These are phyloP conservation scores for Ochropacha duplaris DNA, from an alignment of 2,888 invertebrate species.

Conservation along the genomic window DNA sequence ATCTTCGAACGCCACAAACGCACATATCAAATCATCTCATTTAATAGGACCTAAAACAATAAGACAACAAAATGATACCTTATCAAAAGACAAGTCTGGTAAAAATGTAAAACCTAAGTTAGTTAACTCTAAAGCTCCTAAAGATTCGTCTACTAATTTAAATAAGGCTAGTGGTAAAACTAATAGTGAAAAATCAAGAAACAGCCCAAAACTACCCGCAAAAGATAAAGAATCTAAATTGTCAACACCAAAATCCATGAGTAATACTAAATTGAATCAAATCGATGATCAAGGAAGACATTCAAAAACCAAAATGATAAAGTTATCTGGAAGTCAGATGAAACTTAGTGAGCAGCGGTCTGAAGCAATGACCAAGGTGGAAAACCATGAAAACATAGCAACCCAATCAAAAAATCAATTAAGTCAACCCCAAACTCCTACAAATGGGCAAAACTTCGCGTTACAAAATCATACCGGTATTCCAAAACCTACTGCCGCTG, in stretches of 20 bases:
- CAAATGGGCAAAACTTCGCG: conserved; percentile 74
- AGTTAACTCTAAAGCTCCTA: conserved; percentile 70
- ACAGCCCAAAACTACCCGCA: conserved; percentile 72
- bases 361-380: conserved; percentile 49
- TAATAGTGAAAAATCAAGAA: conserved; percentile 70
- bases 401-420: conserved; percentile 40
- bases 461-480: conserved; percentile 84
- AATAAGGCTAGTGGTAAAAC: conserved; percentile 63
- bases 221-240: conserved; percentile 78
- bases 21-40: conserved; percentile 79
- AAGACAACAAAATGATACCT: conserved; percentile 72
- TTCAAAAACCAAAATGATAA: conserved; percentile 73
- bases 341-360: conserved; percentile 64
- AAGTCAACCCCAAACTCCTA: conserved; percentile 51
- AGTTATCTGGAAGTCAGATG: conserved; percentile 72
- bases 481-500: conserved; percentile 95
- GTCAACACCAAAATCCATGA: conserved; percentile 78
- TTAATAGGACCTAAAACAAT: conserved; percentile 71
- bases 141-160: conserved; percentile 70
- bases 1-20: conserved; percentile 74
- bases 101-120: conserved; percentile 78
- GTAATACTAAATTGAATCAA: conserved; percentile 75
- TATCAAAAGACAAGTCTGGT: conserved; percentile 75
- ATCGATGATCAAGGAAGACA: conserved; percentile 70
- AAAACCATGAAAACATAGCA: conserved; percentile 45